Conservation (phyloP, 2,113 vertebrate genomes). For the Mormoops blainvillei region DNA sequence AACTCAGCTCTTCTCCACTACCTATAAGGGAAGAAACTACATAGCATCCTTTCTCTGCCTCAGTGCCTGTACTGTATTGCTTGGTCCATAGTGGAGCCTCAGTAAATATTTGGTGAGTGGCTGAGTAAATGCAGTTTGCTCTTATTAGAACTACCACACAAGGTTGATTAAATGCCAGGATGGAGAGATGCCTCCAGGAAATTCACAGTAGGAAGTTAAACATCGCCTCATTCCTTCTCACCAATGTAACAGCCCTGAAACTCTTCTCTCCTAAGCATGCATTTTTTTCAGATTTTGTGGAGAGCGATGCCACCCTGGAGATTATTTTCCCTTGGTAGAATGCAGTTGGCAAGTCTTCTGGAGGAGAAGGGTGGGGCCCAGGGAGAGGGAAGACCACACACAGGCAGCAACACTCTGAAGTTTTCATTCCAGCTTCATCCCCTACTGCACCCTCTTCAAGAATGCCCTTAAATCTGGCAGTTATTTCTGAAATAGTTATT, state of each 20-base stretch:
- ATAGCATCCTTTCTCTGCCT: not conserved
- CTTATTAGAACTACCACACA: not conserved
- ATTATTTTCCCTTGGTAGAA: slow-evolving; percentile 6
- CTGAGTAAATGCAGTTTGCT: not conserved
- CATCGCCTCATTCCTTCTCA: not conserved
- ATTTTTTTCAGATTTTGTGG: not conserved
- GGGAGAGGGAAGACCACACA: slow-evolving; percentile 50
- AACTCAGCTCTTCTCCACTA: not conserved
- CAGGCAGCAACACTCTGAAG: not conserved
- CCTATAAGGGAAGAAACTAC: not conserved
- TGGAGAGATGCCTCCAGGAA: not conserved
- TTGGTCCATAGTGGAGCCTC: not conserved
- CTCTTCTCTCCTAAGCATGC: not conserved
- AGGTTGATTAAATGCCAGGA: not conserved
- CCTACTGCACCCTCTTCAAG: slow-evolving; percentile 46
- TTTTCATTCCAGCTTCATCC: slow-evolving; percentile 21
- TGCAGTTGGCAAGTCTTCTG: not conserved
- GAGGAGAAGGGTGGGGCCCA: not conserved
- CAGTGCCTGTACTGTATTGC: not conserved
- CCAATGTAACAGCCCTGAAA: not conserved
- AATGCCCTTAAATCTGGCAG: slow-evolving; percentile 37
- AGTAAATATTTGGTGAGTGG: not conserved
- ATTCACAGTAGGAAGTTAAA: not conserved
- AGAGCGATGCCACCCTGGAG: slow-evolving; percentile 21
- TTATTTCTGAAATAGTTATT: not conserved